Evolutionary conservation across 2,888 invertebrate species (phyloP).

Genomic region (Slavum lentiscoides): DNA sequence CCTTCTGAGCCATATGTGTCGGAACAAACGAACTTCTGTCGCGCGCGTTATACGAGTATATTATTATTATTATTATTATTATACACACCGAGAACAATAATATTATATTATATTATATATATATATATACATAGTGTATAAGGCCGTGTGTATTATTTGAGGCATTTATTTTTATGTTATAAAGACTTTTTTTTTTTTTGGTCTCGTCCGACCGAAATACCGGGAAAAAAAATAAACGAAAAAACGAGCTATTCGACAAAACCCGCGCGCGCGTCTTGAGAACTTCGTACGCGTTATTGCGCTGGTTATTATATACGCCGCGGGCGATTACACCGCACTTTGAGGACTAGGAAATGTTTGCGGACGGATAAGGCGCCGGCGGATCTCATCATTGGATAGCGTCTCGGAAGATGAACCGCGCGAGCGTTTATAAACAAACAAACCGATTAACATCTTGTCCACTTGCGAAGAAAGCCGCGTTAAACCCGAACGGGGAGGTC

Average conservation of each 20-base stretch:
- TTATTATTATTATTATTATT: too few species aligned
- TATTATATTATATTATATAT: background rate
- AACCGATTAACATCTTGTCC: slow-evolving; percentile 50
- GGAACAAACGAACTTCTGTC: slow-evolving; percentile 46
- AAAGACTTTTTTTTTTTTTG: background rate
- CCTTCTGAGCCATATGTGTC: slow-evolving; percentile 52
- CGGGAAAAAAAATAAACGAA: background rate
- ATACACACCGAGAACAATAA: slow-evolving; percentile 8
- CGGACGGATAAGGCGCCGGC: slow-evolving; percentile 8
- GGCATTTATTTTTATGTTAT: background rate
- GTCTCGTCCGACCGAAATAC: background rate
- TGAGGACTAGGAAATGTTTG: slow-evolving; percentile 27
- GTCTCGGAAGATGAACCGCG: slow-evolving; percentile 46
- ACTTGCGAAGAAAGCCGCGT: background rate
- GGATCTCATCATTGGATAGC: slow-evolving; percentile 45
- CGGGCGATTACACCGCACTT: too few species aligned
- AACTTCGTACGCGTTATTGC: background rate
- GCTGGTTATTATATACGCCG: too few species aligned
- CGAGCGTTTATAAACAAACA: background rate
- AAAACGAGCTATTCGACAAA: background rate
- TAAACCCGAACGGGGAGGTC: background rate
- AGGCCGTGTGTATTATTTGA: background rate
- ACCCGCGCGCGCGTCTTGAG: slow-evolving; percentile 16
- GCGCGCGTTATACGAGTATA: background rate
- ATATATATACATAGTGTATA: background rate